Base-by-base conservation (phyloP, 2,113 vertebrate genomes). In the Hippocampus abdominalis region DNA sequence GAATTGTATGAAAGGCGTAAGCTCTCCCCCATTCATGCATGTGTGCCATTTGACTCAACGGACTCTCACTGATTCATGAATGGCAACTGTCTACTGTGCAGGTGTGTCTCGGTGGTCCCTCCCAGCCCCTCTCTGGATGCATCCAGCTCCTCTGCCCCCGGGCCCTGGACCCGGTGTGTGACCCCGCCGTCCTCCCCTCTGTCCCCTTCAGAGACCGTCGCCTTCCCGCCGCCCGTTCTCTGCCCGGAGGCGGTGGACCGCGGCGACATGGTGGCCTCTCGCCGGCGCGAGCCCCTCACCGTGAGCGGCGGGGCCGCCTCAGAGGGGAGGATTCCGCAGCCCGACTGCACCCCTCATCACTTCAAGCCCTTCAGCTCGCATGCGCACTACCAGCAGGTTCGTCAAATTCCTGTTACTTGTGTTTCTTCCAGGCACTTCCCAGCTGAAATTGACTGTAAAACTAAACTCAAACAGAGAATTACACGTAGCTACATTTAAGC, bases 291-390 rank as follows among this genome's bases (percentile, higher is more conserved):
- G 68, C 66, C 75, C 93, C 92, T 91, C 94, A 94, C 94, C 93
- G 92, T 93, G 92, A 93, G 83, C 90, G 93, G 93, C 90, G 61
- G 72, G 73, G 92, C 88, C 91, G 89, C 94, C 75, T 88, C 94
- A 29, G 94, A 95, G 91, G 89, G 94, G 86, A 92, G 94, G 90
- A 91, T 94, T 87, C 85, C 88, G 85, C 82, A 81, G 82, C 76
- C 81, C 4, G 74, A 63, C 73, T 82, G 89, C 21, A 88, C 88
- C 82, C 89, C 88, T 21, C 95, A 95, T 92, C 96, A 95, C 89
- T 96, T 94, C 91, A 98, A 98, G 88, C 96, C 95, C 66, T 99
- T 98, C 93, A 93, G 94, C 85, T 99, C 96, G 74, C 93, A 94
- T 84, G 93, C 93, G 76, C 96, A 99, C 89, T 98, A 98, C 91